Evolutionary conservation across 2,797 vertebrate species (phyloP), one percentile per base, ranked within the genome.

Genomic region (Notolepis coatsorum): DNA sequence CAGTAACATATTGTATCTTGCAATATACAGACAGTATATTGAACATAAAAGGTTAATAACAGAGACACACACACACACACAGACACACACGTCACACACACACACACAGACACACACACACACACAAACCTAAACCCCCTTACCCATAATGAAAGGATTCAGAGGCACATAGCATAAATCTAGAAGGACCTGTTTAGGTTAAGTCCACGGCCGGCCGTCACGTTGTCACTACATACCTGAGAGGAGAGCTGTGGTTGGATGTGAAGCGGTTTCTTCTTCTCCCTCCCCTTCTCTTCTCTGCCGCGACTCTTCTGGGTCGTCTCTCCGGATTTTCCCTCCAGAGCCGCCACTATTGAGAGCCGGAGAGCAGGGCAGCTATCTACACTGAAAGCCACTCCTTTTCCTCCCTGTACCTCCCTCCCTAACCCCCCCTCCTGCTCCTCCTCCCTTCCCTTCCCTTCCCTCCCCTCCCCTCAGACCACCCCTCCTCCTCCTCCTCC

Each of bases 351-450:
- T n/a, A n/a, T n/a, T 84, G 76, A 86, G 82, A 85, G 79, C 79
- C 53, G 58, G 77, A 66, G 71, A 68, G 86, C 80, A 85, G 68
- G 73, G 67, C 67, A 72, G 79, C 84, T 90, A 91, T 90, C 86
- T 86, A 73, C 79, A 86, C n/a, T n/a, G 65, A 81, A 89, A 80
- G 90, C 90, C 93, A 92, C 92, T 90, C 93, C 93, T 91, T 92
- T 91, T 91, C 90, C 88, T 84, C 60, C n/a, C n/a, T n/a, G n/a
- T n/a, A n/a, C n/a, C n/a, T n/a, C n/a, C n/a, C n/a, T n/a, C n/a
- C n/a, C n/a, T n/a, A n/a, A n/a, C 81, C 75, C 68, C 60, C 78
- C 71, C 82, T 84, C 86, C 84, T 81, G 77, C 84, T 63, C 55
- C 21, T n/a, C 81, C 82, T 82, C 83, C 82, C 81, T 85, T 81